phyloP scores from a whole-genome alignment of 1,140 invertebrate species.

The Copidosoma floridanum region DNA sequence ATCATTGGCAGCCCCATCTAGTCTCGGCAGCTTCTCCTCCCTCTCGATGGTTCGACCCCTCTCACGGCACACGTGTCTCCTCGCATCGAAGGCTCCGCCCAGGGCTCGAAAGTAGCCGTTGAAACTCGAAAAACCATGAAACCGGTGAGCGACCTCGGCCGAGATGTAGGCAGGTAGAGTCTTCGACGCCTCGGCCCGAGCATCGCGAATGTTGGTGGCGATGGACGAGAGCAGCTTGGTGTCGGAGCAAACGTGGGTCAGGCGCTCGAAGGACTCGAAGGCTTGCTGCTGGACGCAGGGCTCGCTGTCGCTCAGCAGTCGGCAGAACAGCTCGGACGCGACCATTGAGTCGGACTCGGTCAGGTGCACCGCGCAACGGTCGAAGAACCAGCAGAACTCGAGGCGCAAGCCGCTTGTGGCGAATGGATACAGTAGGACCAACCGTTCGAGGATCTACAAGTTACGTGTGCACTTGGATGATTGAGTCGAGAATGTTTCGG shows the following conservation, averaged over 20 bases:
- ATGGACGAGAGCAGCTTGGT: slow-evolving; percentile 37
- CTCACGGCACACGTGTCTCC: slow-evolving; percentile 34
- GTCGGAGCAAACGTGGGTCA: slow-evolving; percentile 36
- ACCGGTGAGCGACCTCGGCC: slow-evolving; percentile 23
- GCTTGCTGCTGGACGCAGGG: slow-evolving; percentile 41
- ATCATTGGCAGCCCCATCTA: background rate
- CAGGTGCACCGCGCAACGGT: slow-evolving; percentile 21
- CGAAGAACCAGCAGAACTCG: slow-evolving; percentile 37
- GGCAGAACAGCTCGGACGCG: slow-evolving; percentile 36
- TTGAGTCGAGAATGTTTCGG: too few relatives aligned
- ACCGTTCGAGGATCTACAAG: slow-evolving; percentile 42
- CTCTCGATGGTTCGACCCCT: slow-evolving; percentile 31
- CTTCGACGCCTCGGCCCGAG: slow-evolving; percentile 28
- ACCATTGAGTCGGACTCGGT: slow-evolving; percentile 6
- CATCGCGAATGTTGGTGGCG: slow-evolving; percentile 28
- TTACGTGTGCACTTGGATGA: too few relatives aligned
- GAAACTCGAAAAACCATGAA: slow-evolving; percentile 27
- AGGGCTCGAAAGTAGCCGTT: slow-evolving; percentile 30
- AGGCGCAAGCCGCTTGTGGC: slow-evolving; percentile 29
- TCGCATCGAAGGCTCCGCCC: background rate
- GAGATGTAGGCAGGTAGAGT: slow-evolving; percentile 39
- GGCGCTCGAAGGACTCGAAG: slow-evolving; percentile 41
- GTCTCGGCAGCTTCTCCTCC: slow-evolving; percentile 37
- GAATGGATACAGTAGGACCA: slow-evolving; percentile 26
- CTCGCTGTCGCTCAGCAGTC: slow-evolving; percentile 37